A percentile compares a stretch with the other conserved stretches of the same genome.
These are phyloP conservation scores for Catonia carolina DNA, from an alignment of 2,888 invertebrate species.

Conservation along the genomic window DNA sequence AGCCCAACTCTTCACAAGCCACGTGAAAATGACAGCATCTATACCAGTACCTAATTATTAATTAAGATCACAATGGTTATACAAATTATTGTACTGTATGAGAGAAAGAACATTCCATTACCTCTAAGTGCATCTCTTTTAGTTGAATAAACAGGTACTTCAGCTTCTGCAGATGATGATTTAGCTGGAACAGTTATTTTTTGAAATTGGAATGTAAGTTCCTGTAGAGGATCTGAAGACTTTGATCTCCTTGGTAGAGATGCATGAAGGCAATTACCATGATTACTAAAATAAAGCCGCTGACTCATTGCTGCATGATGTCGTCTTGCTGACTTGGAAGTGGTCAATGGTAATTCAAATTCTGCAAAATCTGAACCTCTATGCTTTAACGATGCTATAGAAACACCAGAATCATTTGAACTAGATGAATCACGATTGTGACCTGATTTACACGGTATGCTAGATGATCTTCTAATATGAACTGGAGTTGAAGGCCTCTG, in stretches of 20 bases:
- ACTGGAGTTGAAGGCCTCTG: conserved; percentile 35
- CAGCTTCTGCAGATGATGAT: conserved; percentile 71
- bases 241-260: conserved; percentile 66
- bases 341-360: conserved; percentile 61
- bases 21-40: too few relatives aligned
- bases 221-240: conserved; percentile 66
- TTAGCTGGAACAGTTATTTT: conserved; percentile 53
- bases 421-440: conserved; percentile 71
- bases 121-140: conserved; percentile 43
- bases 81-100: too few relatives aligned
- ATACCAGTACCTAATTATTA: too few relatives aligned
- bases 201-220: conserved; percentile 63
- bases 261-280: conserved; percentile 54
- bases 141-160: conserved; percentile 62
- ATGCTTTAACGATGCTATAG: conserved; percentile 59
- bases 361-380: conserved; percentile 56
- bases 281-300: background rate
- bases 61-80: too few relatives aligned
- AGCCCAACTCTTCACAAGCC: too few relatives aligned
- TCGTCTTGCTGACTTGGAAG: conserved; percentile 51
- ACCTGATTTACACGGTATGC: conserved; percentile 69
- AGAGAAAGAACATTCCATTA: too few relatives aligned
- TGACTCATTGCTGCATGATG: conserved; percentile 49
- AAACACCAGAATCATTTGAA: conserved; percentile 76
- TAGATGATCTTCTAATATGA: conserved; percentile 66